Base-by-base conservation (phyloP, 2,113 vertebrate species). In the Onychorhynchus coronatus region DNA sequence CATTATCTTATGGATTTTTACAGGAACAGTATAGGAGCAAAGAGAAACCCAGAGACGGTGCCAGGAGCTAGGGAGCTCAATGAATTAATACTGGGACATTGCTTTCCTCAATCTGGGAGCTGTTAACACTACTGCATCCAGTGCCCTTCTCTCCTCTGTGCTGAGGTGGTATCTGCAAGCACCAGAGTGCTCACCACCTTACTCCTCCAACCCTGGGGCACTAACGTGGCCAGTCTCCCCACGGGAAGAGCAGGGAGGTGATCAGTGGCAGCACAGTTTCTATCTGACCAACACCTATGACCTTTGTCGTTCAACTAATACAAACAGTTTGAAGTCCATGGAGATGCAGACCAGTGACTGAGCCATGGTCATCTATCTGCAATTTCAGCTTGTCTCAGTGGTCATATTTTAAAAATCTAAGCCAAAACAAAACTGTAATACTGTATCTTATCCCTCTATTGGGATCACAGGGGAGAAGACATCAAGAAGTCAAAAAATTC, bases 141-240 rank as follows among this genome's bases (percentile, higher is more conserved):
- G 5, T 16, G 12, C 6, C 68, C 53, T 55, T 30, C 11, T 65
- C 50, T 63, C n/a, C 53, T 75, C 31, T 33, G n/a, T 41, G 83
- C 22, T 42, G 33, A 72, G 46, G 21, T 33, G 72, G 41, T 59
- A 73, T 3, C n/a, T 41, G 59, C 0, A 13, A 39, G 33, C 39
- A 63, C 6, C 0, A 1, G 27, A n/a, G 33, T 18, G 28, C 41
- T 70, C 41, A 58, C 11, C 11, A 11, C 17, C 23, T 49, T 42
- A 41, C n/a, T 49, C 33, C 62, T 68, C 53, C 58, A 72, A 1
- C 8, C 49, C 23, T 13, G 61, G 35, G 42, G 50, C 22, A 33
- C 7, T 14, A 66, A 44, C 0, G 0, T 2, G 22, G 27, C 15
- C n/a, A 44, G 8, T 14, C 23, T 35, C 10, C 35, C 35, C 53